phyloP scores from a whole-genome alignment of 1,140 invertebrate genomes.

The Zaprionus vittiger region DNA sequence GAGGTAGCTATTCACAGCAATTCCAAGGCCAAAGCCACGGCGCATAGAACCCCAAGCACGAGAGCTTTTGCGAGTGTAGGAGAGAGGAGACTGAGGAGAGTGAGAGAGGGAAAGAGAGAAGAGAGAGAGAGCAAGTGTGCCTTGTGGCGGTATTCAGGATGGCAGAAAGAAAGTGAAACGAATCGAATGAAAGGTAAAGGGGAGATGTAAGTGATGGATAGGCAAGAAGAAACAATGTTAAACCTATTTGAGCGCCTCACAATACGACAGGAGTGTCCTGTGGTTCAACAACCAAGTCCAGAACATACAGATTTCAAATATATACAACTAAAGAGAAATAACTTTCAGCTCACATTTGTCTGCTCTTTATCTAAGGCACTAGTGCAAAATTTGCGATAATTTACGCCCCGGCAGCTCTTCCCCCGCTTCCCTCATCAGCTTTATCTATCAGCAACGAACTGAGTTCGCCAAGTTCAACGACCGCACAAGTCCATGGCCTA shows the following conservation, averaged over 20 bases:
- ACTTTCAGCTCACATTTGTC: background rate
- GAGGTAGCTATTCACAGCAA: slow-evolving; percentile 57
- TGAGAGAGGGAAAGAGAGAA: background rate
- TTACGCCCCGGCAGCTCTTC: slow-evolving; percentile 1
- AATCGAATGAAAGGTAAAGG: too few relatives aligned
- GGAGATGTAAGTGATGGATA: background rate
- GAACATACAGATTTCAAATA: background rate
- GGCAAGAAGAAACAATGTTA: too few relatives aligned
- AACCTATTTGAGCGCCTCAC: too few relatives aligned
- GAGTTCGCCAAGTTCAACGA: slow-evolving; percentile 79
- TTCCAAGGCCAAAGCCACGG: slow-evolving; percentile 80
- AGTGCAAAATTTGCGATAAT: background rate
- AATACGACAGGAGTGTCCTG: too few relatives aligned
- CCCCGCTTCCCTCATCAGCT: background rate
- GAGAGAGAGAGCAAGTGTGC: background rate
- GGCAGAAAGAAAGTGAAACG: background rate
- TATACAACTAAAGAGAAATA: background rate
- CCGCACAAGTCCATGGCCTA: slow-evolving; percentile 81
- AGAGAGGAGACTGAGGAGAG: slow-evolving; percentile 16
- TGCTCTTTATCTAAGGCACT: background rate
- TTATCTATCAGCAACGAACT: slow-evolving; percentile 22
- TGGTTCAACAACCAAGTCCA: too few relatives aligned
- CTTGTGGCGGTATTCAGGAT: background rate
- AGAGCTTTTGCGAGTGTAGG: slow-evolving; percentile 19
- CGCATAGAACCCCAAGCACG: slow-evolving; percentile 56